phyloP scores from a whole-genome alignment of 92 coral and sea anemone species.

The Phymanthus crucifer region DNA sequence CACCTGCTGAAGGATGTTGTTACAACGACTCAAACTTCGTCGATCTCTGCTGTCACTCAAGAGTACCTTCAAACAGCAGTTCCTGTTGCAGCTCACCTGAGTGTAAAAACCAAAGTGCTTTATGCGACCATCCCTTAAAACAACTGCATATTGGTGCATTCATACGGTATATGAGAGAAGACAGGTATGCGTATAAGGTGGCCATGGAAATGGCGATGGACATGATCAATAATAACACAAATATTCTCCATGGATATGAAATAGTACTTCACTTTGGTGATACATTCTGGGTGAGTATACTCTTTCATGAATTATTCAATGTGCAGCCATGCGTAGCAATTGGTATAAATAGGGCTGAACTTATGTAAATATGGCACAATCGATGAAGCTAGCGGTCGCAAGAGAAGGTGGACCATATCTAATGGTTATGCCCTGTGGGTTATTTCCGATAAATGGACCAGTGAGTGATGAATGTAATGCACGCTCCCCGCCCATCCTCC shows the following conservation, averaged over 20 bases:
- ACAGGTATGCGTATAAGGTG: constrained; percentile 39
- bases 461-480: no score
- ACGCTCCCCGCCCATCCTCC: no score
- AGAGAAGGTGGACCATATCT: no score
- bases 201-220: constrained; percentile 72
- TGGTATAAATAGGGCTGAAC: no score
- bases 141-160: constrained; percentile 69
- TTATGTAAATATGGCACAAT: no score
- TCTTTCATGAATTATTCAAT: background rate
- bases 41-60: background rate
- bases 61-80: background rate
- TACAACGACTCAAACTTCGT: background rate
- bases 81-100: constrained; percentile 1
- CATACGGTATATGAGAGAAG: constrained; percentile 40
- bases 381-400: no score
- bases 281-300: constrained; percentile 60
- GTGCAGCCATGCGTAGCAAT: no score
- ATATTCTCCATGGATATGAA: constrained; percentile 60
- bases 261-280: constrained; percentile 64
- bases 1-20: background rate
- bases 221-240: constrained; percentile 68
- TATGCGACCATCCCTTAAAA: constrained; percentile 1
- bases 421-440: no score
- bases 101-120: constrained; percentile 3
- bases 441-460: no score